phyloP scores from a whole-genome alignment of 2,797 vertebrate species.

The Furcifer pardalis region DNA sequence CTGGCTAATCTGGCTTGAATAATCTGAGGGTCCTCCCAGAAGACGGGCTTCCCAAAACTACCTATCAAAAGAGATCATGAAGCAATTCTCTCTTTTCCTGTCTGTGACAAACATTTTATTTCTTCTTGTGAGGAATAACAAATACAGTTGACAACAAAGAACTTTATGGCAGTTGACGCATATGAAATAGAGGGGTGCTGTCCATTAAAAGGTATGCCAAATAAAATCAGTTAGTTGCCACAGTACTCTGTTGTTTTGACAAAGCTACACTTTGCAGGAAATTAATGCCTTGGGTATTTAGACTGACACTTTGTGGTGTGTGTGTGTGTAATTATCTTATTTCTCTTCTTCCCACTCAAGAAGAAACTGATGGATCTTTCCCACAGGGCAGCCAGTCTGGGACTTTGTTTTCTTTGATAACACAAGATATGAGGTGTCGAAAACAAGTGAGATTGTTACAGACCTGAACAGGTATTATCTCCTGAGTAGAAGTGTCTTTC shows the following conservation, averaged over 20 bases:
- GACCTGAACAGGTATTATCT: not conserved
- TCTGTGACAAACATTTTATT: not conserved
- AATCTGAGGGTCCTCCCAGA: not conserved
- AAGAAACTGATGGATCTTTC: not conserved
- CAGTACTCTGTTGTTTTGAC: too few relatives aligned
- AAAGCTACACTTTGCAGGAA: too few relatives aligned
- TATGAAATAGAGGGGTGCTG: too few relatives aligned
- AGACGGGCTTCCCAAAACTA: not conserved
- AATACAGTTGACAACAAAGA: too few relatives aligned
- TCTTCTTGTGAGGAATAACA: not conserved
- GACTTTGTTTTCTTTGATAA: not conserved
- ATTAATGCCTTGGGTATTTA: not conserved
- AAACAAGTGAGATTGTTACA: conserved; percentile 2
- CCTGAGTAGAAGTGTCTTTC: conserved; percentile 13
- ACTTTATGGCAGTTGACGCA: too few relatives aligned
- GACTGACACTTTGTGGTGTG: too few relatives aligned
- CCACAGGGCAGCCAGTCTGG: not conserved
- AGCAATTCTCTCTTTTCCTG: not conserved
- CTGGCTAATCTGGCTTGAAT: not conserved
- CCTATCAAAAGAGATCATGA: not conserved
- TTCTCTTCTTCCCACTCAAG: conserved; percentile 4
- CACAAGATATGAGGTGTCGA: not conserved
- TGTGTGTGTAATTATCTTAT: not conserved
- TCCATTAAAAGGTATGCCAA: too few relatives aligned
- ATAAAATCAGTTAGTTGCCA: too few relatives aligned